Evolutionary conservation across 2,797 vertebrate species (phyloP), one percentile per base, ranked within the genome.

Genomic region (Phoebastria nigripes): DNA sequence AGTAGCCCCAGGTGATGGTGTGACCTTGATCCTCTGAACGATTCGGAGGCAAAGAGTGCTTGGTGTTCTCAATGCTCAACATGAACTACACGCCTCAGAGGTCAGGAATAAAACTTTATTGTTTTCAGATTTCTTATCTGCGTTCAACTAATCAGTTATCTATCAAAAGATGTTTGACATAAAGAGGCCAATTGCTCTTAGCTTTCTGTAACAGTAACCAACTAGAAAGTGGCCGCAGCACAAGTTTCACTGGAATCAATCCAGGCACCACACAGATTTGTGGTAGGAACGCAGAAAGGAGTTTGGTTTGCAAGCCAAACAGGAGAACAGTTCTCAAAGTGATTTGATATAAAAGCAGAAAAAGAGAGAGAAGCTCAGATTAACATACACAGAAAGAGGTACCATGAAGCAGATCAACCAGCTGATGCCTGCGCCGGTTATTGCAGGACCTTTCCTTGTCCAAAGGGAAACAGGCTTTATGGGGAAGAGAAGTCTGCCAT

Each of bases 91-190:
- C 4, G 6, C 71, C 74, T 94, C 63, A 84, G 55, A 96, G 70
- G 77, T 82, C 93, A 90, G 81, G 63, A 97, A 95, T 77, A 90
- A 95, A 94, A 89, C 69, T 79, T 94, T 41, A 96, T 95, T 97
- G 93, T 97, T 96, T 90, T 72, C 92, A 74, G 76, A 93, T 90
- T 93, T 89, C 87, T 89, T 89, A 96, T 89, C 91, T 80, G 39
- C 1, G 0, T 56, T 59, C 73, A 80, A 70, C 35, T 54, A 44
- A 69, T 55, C 79, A 28, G 63, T 51, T 72, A 39, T 4, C 77
- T 93, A 85, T 39, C 87, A 92, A 76, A 89, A 55, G 47, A 35
- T 1, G 11, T 51, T 87, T 83, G 72, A 90, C 69, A 89, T 10
- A 49, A 63, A 54, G 67, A 83, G 49, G 61, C 28, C 70, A 63